Conservation (phyloP, 1,140 invertebrate species). For the Anagrus nilaparvatae region DNA sequence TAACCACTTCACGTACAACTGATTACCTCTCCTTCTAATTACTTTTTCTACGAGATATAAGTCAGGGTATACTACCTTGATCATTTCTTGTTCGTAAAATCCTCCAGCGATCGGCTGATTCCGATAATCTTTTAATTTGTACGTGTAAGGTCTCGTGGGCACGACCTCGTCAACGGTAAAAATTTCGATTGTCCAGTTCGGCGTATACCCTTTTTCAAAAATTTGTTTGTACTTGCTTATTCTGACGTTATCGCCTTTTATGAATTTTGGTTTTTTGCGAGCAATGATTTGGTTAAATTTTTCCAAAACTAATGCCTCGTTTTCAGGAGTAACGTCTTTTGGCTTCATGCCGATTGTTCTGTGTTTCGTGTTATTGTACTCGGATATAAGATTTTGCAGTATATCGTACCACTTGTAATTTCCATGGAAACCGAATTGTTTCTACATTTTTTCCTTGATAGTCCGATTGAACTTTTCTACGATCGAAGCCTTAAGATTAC, state of each 20-base stretch:
- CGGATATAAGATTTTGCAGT: slow-evolving; percentile 23
- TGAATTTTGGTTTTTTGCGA: slow-evolving; percentile 17
- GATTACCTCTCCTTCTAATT: slow-evolving; percentile 20
- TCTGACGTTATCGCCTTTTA: slow-evolving; percentile 27
- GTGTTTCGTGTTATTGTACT: slow-evolving; percentile 12
- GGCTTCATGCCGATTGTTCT: slow-evolving; percentile 30
- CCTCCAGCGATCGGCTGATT: slow-evolving; percentile 23
- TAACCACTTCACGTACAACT: slow-evolving; percentile 26
- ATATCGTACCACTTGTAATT: slow-evolving; percentile 36
- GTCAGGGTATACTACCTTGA: slow-evolving; percentile 19
- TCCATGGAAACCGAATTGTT: no score
- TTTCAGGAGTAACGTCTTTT: slow-evolving; percentile 17
- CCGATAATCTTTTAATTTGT: slow-evolving; percentile 25
- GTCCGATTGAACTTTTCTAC: slow-evolving; percentile 34
- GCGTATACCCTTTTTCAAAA: slow-evolving; percentile 34
- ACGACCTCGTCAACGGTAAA: slow-evolving; percentile 28
- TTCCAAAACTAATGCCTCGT: slow-evolving; percentile 15
- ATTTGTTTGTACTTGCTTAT: slow-evolving; percentile 31
- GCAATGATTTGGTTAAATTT: slow-evolving; percentile 13
- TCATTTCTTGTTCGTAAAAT: slow-evolving; percentile 28
- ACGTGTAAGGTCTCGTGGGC: slow-evolving; percentile 27
- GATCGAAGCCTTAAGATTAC: no score
- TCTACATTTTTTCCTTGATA: slow-evolving; percentile 36
- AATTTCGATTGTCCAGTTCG: slow-evolving; percentile 34
- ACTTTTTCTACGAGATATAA: slow-evolving; percentile 28